Percentiles rank a stretch among this genome's conserved stretches.
These are phyloP conservation scores for Scyliorhinus canicula DNA, from an alignment of 2,797 vertebrate species.

Conservation along the genomic window DNA sequence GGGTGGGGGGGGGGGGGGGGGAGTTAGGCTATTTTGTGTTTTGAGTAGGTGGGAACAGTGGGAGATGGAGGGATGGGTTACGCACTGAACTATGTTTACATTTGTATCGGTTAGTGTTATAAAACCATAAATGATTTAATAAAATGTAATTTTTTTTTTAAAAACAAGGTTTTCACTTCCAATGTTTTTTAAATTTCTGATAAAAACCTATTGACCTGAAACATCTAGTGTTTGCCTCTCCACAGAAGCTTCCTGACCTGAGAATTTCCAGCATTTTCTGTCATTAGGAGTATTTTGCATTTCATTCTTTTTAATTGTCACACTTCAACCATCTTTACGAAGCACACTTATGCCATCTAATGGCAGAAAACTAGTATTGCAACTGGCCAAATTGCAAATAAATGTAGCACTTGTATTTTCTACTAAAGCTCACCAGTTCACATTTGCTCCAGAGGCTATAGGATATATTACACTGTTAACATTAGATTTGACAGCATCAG, in stretches of 20 bases:
- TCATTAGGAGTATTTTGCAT: background rate
- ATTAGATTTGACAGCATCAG: background rate
- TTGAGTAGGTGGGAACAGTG: no score
- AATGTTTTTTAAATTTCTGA: background rate
- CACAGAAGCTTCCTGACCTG: background rate
- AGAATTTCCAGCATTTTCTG: background rate
- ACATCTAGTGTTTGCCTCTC: background rate
- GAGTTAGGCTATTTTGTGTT: no score
- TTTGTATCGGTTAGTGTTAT: no score
- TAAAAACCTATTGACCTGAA: background rate
- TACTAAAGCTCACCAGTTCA: background rate
- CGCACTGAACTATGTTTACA: no score
- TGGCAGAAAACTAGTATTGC: slow-evolving; percentile 11
- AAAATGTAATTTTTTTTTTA: no score
- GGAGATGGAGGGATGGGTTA: no score
- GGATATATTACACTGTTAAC: background rate
- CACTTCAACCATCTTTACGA: background rate
- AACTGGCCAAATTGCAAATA: background rate
- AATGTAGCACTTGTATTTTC: background rate
- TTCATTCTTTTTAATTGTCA: background rate
- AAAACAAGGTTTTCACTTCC: no score
- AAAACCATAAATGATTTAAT: no score
- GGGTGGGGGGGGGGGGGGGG: no score
- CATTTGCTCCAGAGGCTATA: background rate
- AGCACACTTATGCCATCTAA: background rate